phyloP scores from a whole-genome alignment of 2,888 invertebrate species.

The Agapostemon virescens region DNA sequence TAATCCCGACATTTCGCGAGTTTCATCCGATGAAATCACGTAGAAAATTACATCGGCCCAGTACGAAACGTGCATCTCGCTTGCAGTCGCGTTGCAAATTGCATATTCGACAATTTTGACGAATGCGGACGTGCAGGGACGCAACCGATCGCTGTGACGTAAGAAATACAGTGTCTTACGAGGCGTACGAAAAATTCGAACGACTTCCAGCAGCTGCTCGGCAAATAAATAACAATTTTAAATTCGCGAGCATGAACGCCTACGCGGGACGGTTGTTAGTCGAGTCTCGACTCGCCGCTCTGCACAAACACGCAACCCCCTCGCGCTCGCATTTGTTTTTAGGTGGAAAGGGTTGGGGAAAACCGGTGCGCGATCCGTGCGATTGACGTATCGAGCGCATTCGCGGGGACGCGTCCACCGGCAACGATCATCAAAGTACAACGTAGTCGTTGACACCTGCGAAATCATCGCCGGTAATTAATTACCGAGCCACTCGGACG shows the following conservation, averaged over 20 bases:
- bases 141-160: too few species aligned
- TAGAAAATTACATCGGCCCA: conserved; percentile 25
- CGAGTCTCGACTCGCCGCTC: conserved; percentile 4
- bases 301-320: conserved; percentile 14
- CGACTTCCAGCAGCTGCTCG: too few species aligned
- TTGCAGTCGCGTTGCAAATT: conserved; percentile 3
- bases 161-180: too few species aligned
- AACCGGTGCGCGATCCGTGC: too few species aligned
- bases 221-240: too few species aligned
- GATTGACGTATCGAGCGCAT: conserved; percentile 55
- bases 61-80: conserved; percentile 22
- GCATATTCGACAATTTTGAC: conserved; percentile 17
- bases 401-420: conserved; percentile 40
- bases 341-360: too few species aligned
- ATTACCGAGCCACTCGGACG: conserved; percentile 53
- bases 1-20: too few species aligned
- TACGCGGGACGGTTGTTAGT: too few species aligned
- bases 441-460: conserved; percentile 59
- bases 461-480: conserved; percentile 60
- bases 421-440: conserved; percentile 33
- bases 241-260: too few species aligned
- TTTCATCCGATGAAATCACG: conserved; percentile 32
- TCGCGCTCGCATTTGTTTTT: conserved; percentile 46
- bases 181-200: too few species aligned
- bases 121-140: too few species aligned